Evolutionary conservation across 30 jellyfish, hydroid and myxozoan species (phyloP), one percentile per base, ranked within the genome.

Genomic region (Cassiopea xamachana): DNA sequence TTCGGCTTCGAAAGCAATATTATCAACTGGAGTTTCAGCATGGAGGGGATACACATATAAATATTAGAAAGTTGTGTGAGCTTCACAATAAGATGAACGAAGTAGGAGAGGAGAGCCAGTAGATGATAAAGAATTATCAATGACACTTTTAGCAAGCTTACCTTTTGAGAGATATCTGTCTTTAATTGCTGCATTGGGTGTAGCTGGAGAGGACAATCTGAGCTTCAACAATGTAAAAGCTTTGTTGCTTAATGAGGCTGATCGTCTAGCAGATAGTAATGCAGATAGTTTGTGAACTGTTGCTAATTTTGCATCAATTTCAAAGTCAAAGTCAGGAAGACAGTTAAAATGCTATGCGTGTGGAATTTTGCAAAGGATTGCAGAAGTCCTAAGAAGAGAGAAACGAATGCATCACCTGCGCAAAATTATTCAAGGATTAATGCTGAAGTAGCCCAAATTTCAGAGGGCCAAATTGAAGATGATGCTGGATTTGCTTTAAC

Each of bases 51-150:
- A 61, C 47, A 4, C 82, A 82, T 15, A 60, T 5, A 68, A 70
- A 82, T 60, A 82, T 82, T 82, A 51, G 48, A 45, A 82, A 67
- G 71, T 82, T 82, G 48, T 82, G 91, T 82, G 82, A 82, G 67
- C 64, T 82, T 17, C 91, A 82, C 61, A 82, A 82, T 64, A 86
- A 82, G 16, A 82, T 60, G 82, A 82, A 82, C 27, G 91, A 82
- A 77, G 18, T 82, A 9, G 91, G 85, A 45, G 91, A 9, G 91
- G 85, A 45, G 91, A 82, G 48, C 82, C 85, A 7, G 17, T 48
- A 51, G 82, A 82, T 82, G 91, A 82, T 50, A 82, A 82, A 86
- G 91, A 82, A 15, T 71, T 82, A 39, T 86, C 91, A 49, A 69
- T 82, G 70, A 82, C 91, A 4, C 48, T 82, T 51, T 69, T 64